These are phyloP conservation scores for Muricea muricata DNA, from an alignment of 92 coral and sea anemone species.

Conservation along the genomic window DNA sequence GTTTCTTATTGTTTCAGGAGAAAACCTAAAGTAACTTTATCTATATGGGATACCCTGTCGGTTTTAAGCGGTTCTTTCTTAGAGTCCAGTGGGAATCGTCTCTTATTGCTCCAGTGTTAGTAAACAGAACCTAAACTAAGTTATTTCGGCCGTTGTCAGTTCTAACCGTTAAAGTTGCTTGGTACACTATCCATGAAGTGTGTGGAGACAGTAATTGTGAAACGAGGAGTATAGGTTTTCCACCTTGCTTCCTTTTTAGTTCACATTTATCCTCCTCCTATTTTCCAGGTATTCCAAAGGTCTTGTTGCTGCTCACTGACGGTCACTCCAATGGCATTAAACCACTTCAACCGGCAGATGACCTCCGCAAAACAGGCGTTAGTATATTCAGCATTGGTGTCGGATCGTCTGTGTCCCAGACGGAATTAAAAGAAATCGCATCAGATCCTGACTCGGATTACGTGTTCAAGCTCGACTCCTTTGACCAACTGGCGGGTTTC, in stretches of 20 bases:
- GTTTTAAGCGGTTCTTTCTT: not conserved
- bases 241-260: too few relatives aligned
- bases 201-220: too few relatives aligned
- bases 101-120: too few relatives aligned
- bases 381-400: constrained; percentile 89
- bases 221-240: too few relatives aligned
- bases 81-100: too few relatives aligned
- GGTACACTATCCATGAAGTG: too few relatives aligned
- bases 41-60: too few relatives aligned
- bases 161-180: too few relatives aligned
- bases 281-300: constrained; percentile 70
- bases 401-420: constrained; percentile 46
- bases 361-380: constrained; percentile 71
- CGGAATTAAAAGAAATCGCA: constrained; percentile 71
- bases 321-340: constrained; percentile 74
- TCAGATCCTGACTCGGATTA: constrained; percentile 86
- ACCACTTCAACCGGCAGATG: constrained; percentile 50
- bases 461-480: constrained; percentile 74
- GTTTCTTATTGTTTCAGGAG: too few relatives aligned
- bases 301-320: constrained; percentile 81
- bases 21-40: too few relatives aligned
- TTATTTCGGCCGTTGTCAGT: too few relatives aligned
- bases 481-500: constrained; percentile 80
- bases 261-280: not conserved
- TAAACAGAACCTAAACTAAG: too few relatives aligned